Percentiles rank a stretch among this genome's conserved stretches.
These are phyloP conservation scores for Clamator glandarius DNA, from an alignment of 2,797 vertebrate genomes.

Conservation along the genomic window DNA sequence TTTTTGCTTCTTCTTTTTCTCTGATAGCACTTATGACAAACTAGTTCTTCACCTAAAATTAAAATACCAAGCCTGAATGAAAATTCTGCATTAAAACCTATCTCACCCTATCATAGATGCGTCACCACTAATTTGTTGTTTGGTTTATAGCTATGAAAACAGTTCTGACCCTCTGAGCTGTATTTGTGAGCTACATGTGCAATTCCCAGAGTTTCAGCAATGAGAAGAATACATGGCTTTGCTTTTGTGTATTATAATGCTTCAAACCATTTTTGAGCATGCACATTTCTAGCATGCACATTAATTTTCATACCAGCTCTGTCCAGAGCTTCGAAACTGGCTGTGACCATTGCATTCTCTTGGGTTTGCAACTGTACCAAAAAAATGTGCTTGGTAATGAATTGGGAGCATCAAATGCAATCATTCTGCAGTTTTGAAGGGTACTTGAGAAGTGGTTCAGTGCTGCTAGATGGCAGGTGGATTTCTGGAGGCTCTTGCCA, in stretches of 20 bases:
- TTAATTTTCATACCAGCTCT: background rate
- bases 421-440: background rate
- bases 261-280: background rate
- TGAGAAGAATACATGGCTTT: background rate
- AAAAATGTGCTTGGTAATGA: background rate
- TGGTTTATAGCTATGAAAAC: background rate
- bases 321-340: background rate
- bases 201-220: background rate
- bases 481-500: background rate
- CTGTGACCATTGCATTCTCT: background rate
- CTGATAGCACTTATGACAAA: rapidly evolving
- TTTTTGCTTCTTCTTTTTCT: background rate
- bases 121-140: background rate
- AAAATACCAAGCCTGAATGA: background rate
- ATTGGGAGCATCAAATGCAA: background rate
- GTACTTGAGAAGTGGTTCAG: background rate
- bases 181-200: rapidly evolving
- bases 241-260: background rate
- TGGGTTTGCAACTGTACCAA: background rate
- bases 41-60: background rate
- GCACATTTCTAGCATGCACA: background rate
- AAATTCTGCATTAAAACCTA: background rate
- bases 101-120: background rate
- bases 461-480: background rate
- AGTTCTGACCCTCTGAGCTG: background rate